A percentile compares a stretch with the other conserved stretches of the same genome.
phyloP scores from a whole-genome alignment of 2,888 invertebrate species.

The Sipunculus nudus region DNA sequence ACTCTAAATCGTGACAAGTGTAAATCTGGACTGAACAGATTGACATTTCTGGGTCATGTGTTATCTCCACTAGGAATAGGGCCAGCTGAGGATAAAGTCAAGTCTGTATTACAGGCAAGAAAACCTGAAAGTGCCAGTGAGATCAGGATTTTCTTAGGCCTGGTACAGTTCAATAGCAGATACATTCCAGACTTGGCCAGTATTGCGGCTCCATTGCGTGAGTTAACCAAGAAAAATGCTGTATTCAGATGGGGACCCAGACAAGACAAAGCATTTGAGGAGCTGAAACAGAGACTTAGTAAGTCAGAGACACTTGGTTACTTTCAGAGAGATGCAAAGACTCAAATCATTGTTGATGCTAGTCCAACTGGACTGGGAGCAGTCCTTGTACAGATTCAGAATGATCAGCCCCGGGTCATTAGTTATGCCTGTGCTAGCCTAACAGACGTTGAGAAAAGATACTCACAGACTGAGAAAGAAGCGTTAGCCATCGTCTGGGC shows the following conservation, averaged over 20 bases:
- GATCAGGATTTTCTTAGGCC: constrained; percentile 43
- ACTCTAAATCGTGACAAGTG: constrained; percentile 7
- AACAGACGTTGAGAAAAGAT: constrained; percentile 25
- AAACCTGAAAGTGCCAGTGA: constrained; percentile 41
- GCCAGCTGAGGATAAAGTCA: constrained; percentile 6
- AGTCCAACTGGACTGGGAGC: constrained; percentile 28
- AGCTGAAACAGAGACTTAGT: constrained; percentile 5
- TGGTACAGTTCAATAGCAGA: constrained; percentile 23
- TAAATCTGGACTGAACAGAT: background rate
- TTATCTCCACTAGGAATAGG: constrained; percentile 1
- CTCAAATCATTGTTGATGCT: constrained; percentile 28
- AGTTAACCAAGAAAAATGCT: background rate
- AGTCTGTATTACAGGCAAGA: constrained; percentile 33
- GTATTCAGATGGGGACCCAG: background rate
- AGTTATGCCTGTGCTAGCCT: constrained; percentile 29
- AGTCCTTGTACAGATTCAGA: constrained; percentile 28
- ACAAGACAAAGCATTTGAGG: constrained; percentile 1
- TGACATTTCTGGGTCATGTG: constrained; percentile 19
- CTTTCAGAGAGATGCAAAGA: background rate
- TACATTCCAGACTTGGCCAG: constrained; percentile 4
- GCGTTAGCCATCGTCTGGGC: constrained; percentile 34
- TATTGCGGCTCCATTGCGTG: constrained; percentile 1
- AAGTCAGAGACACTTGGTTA: background rate
- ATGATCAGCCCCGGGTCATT: constrained; percentile 23
- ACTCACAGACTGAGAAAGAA: constrained; percentile 38